These are phyloP conservation scores for Macaria notata DNA, from an alignment of 2,888 invertebrate species.

Conservation along the genomic window DNA sequence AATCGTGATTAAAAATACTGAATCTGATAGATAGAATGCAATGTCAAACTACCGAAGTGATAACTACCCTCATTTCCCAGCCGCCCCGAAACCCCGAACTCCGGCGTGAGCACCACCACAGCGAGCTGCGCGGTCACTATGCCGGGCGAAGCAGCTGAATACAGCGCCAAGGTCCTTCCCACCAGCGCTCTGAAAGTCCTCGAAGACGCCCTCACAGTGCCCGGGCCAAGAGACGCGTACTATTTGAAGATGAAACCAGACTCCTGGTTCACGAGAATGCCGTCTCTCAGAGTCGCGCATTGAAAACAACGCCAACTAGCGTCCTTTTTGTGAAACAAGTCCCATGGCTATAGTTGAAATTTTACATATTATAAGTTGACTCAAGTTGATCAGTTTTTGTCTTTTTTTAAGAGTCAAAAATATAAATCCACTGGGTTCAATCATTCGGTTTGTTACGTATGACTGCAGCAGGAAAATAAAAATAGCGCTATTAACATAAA, in stretches of 20 bases:
- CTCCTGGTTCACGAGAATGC: constrained; percentile 78
- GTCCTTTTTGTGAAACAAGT: too few species aligned
- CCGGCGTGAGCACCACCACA: constrained; percentile 65
- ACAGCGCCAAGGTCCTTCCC: constrained; percentile 84
- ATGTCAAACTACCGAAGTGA: too few species aligned
- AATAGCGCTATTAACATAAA: too few species aligned
- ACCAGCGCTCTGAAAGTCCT: constrained; percentile 82
- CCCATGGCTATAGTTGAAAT: too few species aligned
- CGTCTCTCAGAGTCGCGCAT: constrained; percentile 68
- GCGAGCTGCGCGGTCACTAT: constrained; percentile 75
- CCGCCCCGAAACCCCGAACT: constrained; percentile 75
- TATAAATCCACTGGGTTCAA: too few species aligned
- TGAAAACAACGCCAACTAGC: neutral
- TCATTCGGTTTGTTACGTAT: too few species aligned
- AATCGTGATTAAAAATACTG: too few species aligned
- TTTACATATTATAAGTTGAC: too few species aligned
- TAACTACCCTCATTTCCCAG: constrained; percentile 42
- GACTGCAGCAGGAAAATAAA: too few species aligned
- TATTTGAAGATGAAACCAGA: constrained; percentile 76
- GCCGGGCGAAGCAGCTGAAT: constrained; percentile 84
- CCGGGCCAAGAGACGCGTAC: constrained; percentile 79
- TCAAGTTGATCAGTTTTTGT: too few species aligned
- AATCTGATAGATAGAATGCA: too few species aligned
- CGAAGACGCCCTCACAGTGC: constrained; percentile 83
- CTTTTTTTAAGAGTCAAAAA: too few species aligned